Percentiles rank a stretch among this genome's conserved stretches.
phyloP scores from a whole-genome alignment of 2,888 invertebrate genomes.

The Mycalesis mineus region DNA sequence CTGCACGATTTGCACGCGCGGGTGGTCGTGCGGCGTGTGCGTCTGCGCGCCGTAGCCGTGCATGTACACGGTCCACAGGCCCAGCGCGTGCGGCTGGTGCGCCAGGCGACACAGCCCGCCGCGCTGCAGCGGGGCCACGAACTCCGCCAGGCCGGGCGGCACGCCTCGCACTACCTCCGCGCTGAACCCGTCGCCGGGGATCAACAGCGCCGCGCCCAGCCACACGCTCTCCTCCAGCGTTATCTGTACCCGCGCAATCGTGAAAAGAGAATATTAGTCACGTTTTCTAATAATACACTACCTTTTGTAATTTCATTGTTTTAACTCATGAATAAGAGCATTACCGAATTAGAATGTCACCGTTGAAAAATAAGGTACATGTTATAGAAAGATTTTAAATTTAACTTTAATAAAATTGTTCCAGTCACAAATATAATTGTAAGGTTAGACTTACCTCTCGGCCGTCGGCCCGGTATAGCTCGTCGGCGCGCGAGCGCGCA shows the following conservation, averaged over 20 bases:
- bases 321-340: no score
- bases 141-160: constrained; percentile 94
- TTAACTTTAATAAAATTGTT: no score
- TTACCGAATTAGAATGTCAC: no score
- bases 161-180: constrained; percentile 97
- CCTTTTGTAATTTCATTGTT: no score
- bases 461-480: constrained; percentile 92
- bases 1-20: constrained; percentile 90
- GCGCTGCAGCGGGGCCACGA: constrained; percentile 87
- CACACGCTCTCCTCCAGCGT: constrained; percentile 94
- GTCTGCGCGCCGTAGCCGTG: constrained; percentile 77
- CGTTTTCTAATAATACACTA: no score
- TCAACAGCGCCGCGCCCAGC: constrained; percentile 91
- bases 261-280: no score
- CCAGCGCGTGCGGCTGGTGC: constrained; percentile 92
- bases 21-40: constrained; percentile 79
- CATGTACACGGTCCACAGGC: constrained; percentile 98
- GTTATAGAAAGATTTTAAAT: no score
- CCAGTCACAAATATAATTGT: no score
- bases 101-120: constrained; percentile 93
- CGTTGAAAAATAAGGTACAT: no score
- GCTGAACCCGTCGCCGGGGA: constrained; percentile 98
- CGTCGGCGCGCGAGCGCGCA: constrained; percentile 93
- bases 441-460: constrained; percentile 83
- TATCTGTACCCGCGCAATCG: no score